These are phyloP conservation scores for Diachrysia chrysitis DNA, from an alignment of 2,888 invertebrate genomes.

Conservation along the genomic window DNA sequence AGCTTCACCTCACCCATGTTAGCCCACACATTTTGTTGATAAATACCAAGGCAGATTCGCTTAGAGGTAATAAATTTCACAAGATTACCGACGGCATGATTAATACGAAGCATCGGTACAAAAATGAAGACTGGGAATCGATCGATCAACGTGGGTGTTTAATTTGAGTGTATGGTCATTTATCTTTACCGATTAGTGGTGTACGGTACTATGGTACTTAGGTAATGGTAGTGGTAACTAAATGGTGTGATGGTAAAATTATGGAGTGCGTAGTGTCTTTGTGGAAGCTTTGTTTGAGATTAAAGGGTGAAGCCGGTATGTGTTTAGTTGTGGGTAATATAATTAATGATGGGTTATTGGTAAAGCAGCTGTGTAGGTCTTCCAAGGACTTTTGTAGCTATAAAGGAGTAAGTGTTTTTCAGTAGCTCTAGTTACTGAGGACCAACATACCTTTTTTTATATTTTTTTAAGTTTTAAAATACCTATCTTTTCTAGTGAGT, in stretches of 20 bases:
- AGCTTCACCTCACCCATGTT: slow-evolving; percentile 51
- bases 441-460: no score
- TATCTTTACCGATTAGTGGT: slow-evolving; percentile 81
- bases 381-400: neutral
- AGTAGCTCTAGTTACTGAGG: no score
- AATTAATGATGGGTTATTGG: slow-evolving; percentile 9
- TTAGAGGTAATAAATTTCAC: slow-evolving; percentile 88
- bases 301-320: slow-evolving; percentile 27
- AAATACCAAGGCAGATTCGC: slow-evolving; percentile 86
- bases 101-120: slow-evolving; percentile 82
- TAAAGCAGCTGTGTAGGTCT: neutral
- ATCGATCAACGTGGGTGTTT: slow-evolving; percentile 88
- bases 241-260: slow-evolving; percentile 48
- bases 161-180: slow-evolving; percentile 83
- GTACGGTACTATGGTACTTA: slow-evolving; percentile 56
- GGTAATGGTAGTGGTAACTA: slow-evolving; percentile 74
- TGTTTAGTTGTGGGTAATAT: slow-evolving; percentile 29
- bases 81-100: slow-evolving; percentile 85
- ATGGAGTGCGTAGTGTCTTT: slow-evolving; percentile 32
- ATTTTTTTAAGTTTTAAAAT: no score
- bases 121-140: slow-evolving; percentile 82
- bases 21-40: slow-evolving; percentile 88
- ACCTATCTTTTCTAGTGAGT: no score
- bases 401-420: no score
- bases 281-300: slow-evolving; percentile 37